Evolutionary conservation across 1,140 invertebrate species (phyloP), one percentile per base, ranked within the genome.

Genomic region (Latrodectus geometricus): DNA sequence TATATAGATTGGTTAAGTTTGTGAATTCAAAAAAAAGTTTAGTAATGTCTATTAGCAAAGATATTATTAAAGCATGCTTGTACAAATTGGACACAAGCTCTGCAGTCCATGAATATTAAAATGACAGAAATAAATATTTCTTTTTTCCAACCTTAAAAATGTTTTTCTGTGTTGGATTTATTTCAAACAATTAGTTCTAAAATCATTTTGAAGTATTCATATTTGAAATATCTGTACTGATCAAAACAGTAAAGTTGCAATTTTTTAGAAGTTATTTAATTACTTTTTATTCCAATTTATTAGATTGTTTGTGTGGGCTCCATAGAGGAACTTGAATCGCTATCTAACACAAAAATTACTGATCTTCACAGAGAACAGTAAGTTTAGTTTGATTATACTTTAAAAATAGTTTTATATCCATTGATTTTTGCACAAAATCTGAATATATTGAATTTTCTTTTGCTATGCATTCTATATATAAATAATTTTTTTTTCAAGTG

Each of bases 361-460:
- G 99, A 99, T 92, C 92, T 99, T 72, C 99, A 99, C 92, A 94
- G 98, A 87, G 98, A 99, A 92, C 95, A 88, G 93, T 94, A 90
- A 90, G 88, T 77, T 75, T 9, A 76, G n/a, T 54, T 77, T 75
- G 8, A 15, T 73, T 79, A 86, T 68, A 50, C 20, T 68, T 11
- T 52, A 8, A 21, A 35, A 21, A 50, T 17, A 86, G 50, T 61
- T 61, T 61, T 61, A 61, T 61, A 3, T 61, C 2, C 8, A 61
- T 61, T 61, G 54, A 61, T 4, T 11, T 61, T 14, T 61, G 11
- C 17, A 61, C 2, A 61, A 2, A 56, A 9, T 14, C 54, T 56
- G n/a, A n/a, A 35, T 35, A 85, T 20, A 8, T 20, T 88, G 70
- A 15, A 61, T 65, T 77, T 79, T 88, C 23, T 21, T 7, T 20